Percentiles rank a stretch among this genome's conserved stretches.
Conservation (phyloP, 2,797 vertebrate species). For the Salarias fasciatus region DNA sequence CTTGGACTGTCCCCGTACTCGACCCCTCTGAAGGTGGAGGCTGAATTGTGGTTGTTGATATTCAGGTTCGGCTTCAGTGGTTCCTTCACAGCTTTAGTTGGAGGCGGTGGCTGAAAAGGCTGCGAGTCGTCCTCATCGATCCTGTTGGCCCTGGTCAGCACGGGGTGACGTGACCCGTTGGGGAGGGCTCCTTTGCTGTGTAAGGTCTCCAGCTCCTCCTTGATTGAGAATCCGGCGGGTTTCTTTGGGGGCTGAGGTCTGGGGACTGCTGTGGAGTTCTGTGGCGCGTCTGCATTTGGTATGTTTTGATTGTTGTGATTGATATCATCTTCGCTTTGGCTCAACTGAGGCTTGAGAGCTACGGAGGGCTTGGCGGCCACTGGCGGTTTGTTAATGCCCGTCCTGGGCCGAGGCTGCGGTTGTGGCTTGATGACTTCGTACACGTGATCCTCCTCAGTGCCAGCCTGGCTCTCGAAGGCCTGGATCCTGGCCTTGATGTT, state of each 20-base stretch:
- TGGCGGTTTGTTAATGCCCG: conserved; percentile 75
- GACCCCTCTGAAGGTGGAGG: conserved; percentile 50
- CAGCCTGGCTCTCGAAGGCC: conserved; percentile 89
- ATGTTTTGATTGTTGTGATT: conserved; percentile 63
- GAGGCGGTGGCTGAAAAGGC: conserved; percentile 40
- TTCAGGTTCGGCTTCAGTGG: conserved; percentile 86
- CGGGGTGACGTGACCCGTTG: conserved; percentile 71
- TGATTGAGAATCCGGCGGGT: conserved; percentile 56
- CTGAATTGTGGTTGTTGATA: conserved; percentile 87
- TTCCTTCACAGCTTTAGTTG: conserved; percentile 75
- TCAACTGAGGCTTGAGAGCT: conserved; percentile 79
- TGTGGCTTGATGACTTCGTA: conserved; percentile 78
- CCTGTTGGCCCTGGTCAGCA: conserved; percentile 75
- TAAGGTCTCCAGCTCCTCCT: conserved; percentile 64
- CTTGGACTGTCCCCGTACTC: conserved; percentile 74
- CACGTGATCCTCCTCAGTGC: conserved; percentile 60
- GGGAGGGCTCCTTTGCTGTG: conserved; percentile 58
- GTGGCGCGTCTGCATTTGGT: conserved; percentile 55
- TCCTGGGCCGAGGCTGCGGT: conserved; percentile 83
- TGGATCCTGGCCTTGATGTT: conserved; percentile 89
- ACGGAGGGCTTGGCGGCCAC: conserved; percentile 86
- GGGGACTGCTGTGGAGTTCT: conserved; percentile 61
- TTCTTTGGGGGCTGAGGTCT: conserved; percentile 84
- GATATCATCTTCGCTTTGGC: conserved; percentile 51
- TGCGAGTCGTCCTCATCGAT: conserved; percentile 71